A percentile compares a stretch with the other conserved stretches of the same genome.
Evolutionary conservation across 2,888 invertebrate species (phyloP).

Genomic region (Apotomis turbidana): DNA sequence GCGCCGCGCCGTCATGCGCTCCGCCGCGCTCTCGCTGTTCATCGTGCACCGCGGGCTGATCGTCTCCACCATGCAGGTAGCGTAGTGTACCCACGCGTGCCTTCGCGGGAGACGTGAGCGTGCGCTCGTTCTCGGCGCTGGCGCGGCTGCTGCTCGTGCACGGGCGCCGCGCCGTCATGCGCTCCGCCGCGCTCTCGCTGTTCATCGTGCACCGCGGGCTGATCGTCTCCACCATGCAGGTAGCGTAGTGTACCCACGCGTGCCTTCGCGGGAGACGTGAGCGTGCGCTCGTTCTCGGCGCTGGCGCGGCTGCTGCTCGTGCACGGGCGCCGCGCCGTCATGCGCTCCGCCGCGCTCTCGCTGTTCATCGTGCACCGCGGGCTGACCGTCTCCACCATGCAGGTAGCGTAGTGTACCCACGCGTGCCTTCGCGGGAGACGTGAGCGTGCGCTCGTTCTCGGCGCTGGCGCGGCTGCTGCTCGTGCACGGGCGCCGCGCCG

Average conservation of each 20-base stretch:
- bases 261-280: conserved; percentile 98
- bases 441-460: conserved; percentile 95
- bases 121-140: conserved; percentile 94
- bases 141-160: conserved; percentile 94
- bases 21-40: conserved; percentile 98
- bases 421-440: conserved; percentile 97
- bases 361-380: conserved; percentile 99
- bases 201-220: conserved; percentile 99
- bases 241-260: conserved; percentile 60
- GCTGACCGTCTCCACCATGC: conserved; percentile 98
- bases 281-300: conserved; percentile 94
- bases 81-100: conserved; percentile 79
- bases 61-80: conserved; percentile 96
- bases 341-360: conserved; percentile 97
- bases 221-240: conserved; percentile 98
- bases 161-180: conserved; percentile 95
- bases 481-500: conserved; percentile 96
- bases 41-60: conserved; percentile 99
- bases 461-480: conserved; percentile 92
- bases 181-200: conserved; percentile 98
- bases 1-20: conserved; percentile 95
- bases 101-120: conserved; percentile 98
- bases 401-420: conserved; percentile 59
- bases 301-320: conserved; percentile 93
- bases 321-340: conserved; percentile 96